phyloP scores from a whole-genome alignment of 2,113 vertebrate genomes.

The Microtus ochrogaster region DNA sequence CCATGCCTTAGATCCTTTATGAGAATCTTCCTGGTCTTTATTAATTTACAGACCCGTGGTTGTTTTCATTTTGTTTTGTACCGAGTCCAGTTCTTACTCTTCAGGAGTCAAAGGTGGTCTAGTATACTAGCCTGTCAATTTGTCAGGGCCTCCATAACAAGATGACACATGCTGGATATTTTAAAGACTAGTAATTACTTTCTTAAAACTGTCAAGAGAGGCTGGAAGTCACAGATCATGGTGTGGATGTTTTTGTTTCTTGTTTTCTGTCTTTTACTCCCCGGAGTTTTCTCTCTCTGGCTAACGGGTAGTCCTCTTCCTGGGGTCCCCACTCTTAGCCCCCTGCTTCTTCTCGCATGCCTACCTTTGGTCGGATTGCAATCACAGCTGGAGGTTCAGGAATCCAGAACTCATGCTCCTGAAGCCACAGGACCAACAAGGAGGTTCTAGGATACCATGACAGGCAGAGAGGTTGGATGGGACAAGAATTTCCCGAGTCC shows the following conservation, averaged over 20 bases:
- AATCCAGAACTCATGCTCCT: neutral
- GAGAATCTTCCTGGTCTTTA: neutral
- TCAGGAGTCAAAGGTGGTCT: neutral
- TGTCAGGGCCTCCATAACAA: neutral
- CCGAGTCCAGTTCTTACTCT: neutral
- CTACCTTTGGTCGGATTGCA: neutral
- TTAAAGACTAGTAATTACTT: neutral
- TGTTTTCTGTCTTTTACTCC: neutral
- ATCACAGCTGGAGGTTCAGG: neutral
- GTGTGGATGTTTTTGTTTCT: neutral
- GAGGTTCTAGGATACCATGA: neutral
- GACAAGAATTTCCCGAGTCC: neutral
- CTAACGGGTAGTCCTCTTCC: neutral
- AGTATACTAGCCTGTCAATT: neutral
- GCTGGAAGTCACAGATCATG: neutral
- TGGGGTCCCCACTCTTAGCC: too few relatives aligned
- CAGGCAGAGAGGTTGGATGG: neutral
- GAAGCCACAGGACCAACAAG: neutral
- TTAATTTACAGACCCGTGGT: neutral
- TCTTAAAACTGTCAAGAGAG: neutral
- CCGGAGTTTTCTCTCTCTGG: neutral
- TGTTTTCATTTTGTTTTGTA: neutral
- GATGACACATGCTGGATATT: neutral
- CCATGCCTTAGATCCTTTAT: neutral
- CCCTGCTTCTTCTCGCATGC: neutral